Percentiles rank a stretch among this genome's conserved stretches.
Evolutionary conservation across 2,888 invertebrate genomes (phyloP).

Genomic region (Nomada lathburiana): DNA sequence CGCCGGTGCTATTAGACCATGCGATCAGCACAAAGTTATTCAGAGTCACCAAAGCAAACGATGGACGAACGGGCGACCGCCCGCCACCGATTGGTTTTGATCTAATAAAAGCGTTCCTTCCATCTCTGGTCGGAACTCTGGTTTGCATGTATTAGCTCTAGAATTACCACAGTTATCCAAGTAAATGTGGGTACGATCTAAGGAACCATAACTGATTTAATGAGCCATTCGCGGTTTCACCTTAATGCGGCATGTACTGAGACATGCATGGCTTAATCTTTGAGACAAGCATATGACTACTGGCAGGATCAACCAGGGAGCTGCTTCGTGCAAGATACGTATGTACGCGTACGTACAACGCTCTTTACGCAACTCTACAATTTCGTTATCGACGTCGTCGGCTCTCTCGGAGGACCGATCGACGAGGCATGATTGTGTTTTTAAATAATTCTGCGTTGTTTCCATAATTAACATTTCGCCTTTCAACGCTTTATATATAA

Average conservation of each 20-base stretch:
- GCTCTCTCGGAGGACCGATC: no score
- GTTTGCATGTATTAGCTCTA: slow-evolving; percentile 89
- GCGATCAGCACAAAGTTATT: slow-evolving; percentile 53
- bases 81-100: slow-evolving; percentile 43
- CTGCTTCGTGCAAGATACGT: background rate
- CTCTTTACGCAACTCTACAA: no score
- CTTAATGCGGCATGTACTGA: slow-evolving; percentile 86
- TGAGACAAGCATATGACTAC: slow-evolving; percentile 88
- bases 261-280: slow-evolving; percentile 89
- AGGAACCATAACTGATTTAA: slow-evolving; percentile 87
- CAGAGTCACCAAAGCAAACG: slow-evolving; percentile 67
- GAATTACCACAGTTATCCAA: slow-evolving; percentile 89
- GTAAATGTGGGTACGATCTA: slow-evolving; percentile 85
- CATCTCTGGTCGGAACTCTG: slow-evolving; percentile 83
- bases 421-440: no score
- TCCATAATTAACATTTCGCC: no score
- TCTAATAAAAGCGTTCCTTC: slow-evolving; percentile 39
- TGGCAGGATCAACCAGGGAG: slow-evolving; percentile 85
- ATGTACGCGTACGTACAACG: no score
- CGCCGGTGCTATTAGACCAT: slow-evolving; percentile 76
- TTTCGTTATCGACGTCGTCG: no score
- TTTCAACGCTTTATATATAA: no score
- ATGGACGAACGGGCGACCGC: slow-evolving; percentile 22
- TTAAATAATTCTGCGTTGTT: no score
- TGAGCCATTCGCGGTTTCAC: slow-evolving; percentile 87